These are phyloP conservation scores for Lasiurus cinereus DNA, from an alignment of 2,113 vertebrate species.

Conservation along the genomic window DNA sequence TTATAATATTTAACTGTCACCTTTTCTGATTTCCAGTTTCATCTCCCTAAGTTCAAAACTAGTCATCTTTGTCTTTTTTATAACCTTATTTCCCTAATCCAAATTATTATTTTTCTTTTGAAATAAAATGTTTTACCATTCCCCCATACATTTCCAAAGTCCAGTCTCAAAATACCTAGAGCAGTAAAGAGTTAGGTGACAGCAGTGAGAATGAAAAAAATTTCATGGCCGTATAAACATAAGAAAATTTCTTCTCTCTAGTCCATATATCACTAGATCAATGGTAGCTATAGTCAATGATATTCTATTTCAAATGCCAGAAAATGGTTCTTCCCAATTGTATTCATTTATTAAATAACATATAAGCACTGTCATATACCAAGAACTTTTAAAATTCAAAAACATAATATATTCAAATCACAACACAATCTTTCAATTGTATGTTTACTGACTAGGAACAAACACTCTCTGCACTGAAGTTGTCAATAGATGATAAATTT, in stretches of 20 bases:
- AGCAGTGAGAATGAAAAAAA: not conserved
- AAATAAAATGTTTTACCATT: conserved; percentile 31
- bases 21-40: not conserved
- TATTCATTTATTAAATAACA: not conserved
- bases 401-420: conserved; percentile 6
- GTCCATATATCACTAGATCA: not conserved
- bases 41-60: not conserved
- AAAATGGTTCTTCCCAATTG: not conserved
- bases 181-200: not conserved
- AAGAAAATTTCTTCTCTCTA: not conserved
- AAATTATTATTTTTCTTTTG: conserved; percentile 19
- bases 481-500: not conserved
- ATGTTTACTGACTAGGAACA: conserved; percentile 14
- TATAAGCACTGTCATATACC: not conserved
- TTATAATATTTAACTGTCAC: not conserved
- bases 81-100: not conserved
- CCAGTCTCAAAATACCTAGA: conserved; percentile 19
- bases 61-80: not conserved
- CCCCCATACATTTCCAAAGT: not conserved
- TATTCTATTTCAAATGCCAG: not conserved
- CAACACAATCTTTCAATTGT: not conserved
- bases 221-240: not conserved
- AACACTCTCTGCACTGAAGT: not conserved
- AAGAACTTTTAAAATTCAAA: conserved; percentile 34
- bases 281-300: not conserved